Percentiles rank a stretch among this genome's conserved stretches.
Conservation (phyloP, 2,797 vertebrate species). For the Arrhamphus sclerolepis region DNA sequence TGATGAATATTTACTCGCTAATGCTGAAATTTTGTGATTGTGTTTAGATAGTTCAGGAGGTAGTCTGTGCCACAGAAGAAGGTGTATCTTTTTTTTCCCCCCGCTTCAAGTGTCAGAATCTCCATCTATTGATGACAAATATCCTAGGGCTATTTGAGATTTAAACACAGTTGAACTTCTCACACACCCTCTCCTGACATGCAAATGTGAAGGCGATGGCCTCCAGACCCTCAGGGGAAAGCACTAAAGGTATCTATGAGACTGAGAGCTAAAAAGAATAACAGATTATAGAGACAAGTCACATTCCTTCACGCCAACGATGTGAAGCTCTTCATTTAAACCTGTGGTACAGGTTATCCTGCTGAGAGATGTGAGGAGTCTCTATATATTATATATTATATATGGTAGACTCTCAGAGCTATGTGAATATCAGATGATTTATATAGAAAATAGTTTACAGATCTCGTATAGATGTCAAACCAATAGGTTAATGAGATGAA, state of each 20-base stretch:
- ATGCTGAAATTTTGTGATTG: conserved; percentile 43
- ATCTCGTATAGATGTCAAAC: no score
- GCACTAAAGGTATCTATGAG: conserved; percentile 63
- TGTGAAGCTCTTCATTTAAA: conserved; percentile 26
- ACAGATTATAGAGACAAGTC: conserved; percentile 50
- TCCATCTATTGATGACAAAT: conserved; percentile 46
- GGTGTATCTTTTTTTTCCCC: conserved; percentile 46
- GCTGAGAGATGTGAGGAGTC: conserved; percentile 12
- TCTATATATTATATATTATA: no score
- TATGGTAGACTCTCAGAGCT: neutral
- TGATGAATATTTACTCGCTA: conserved; percentile 51
- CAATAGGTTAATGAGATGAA: no score
- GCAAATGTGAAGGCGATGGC: conserved; percentile 67
- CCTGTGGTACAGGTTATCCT: conserved; percentile 42
- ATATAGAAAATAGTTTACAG: no score
- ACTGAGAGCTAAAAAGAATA: conserved; percentile 37
- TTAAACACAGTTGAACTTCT: conserved; percentile 64
- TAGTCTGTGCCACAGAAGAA: conserved; percentile 40
- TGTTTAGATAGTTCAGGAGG: conserved; percentile 58
- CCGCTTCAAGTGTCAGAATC: conserved; percentile 30
- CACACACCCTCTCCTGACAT: conserved; percentile 63
- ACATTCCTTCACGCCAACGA: conserved; percentile 58
- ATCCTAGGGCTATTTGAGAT: conserved; percentile 69
- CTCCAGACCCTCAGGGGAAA: conserved; percentile 41
- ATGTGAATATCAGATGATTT: no score